Percentiles rank a stretch among this genome's conserved stretches.
Evolutionary conservation across 2,888 invertebrate genomes (phyloP).

Genomic region (Stenodema calcarata): DNA sequence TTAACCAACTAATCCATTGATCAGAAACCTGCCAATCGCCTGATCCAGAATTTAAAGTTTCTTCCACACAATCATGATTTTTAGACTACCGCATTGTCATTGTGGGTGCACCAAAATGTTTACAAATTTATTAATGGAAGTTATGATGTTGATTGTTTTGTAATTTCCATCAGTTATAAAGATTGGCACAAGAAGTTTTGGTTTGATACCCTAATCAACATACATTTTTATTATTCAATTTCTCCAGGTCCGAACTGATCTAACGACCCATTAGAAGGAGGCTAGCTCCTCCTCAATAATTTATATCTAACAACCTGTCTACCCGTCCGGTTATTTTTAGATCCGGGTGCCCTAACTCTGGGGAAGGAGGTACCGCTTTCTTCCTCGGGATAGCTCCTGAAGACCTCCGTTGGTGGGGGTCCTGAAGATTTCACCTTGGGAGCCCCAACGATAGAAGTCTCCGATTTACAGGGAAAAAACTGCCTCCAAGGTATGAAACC

Average conservation of each 20-base stretch:
- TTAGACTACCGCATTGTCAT: too few relatives aligned
- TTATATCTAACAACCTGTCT: constrained; percentile 23
- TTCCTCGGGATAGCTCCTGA: constrained; percentile 11
- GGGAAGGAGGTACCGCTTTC: constrained; percentile 25
- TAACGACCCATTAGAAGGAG: constrained; percentile 9
- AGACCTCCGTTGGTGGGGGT: not conserved
- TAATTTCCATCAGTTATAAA: too few relatives aligned
- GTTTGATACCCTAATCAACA: too few relatives aligned
- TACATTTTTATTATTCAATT: too few relatives aligned
- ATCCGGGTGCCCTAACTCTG: not conserved
- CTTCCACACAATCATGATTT: too few relatives aligned
- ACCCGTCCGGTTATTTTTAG: constrained; percentile 31
- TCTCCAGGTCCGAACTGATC: not conserved
- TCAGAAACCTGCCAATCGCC: too few relatives aligned
- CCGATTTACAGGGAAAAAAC: not conserved
- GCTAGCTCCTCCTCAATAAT: constrained; percentile 16
- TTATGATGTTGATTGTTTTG: too few relatives aligned
- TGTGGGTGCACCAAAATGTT: too few relatives aligned
- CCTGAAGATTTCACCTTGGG: not conserved
- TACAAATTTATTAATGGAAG: too few relatives aligned
- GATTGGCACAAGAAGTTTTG: too few relatives aligned
- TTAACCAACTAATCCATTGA: too few relatives aligned
- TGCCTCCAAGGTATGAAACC: not conserved
- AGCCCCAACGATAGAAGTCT: not conserved
- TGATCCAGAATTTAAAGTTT: too few relatives aligned